Conservation (phyloP, 2,113 vertebrate species). For the Fregetta grallaria region DNA sequence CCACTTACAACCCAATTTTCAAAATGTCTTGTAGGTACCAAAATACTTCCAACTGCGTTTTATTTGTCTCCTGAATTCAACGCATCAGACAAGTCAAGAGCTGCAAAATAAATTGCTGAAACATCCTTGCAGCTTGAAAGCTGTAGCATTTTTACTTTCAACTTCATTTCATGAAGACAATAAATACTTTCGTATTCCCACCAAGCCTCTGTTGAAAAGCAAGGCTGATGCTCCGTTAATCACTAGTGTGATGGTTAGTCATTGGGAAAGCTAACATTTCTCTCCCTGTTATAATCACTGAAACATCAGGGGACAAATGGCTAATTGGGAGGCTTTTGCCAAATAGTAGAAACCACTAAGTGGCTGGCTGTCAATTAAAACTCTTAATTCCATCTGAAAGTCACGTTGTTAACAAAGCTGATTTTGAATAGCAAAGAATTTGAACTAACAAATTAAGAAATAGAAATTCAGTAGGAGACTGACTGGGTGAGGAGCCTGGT, state of each 20-base stretch:
- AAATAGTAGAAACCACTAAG: background rate
- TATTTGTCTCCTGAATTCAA: background rate
- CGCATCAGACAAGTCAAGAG: background rate
- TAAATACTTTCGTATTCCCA: background rate
- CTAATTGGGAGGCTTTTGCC: background rate
- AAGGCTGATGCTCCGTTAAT: background rate
- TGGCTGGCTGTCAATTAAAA: background rate
- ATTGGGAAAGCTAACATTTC: background rate
- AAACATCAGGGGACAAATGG: background rate
- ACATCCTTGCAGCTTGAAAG: background rate
- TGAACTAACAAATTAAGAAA: background rate
- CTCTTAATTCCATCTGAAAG: background rate
- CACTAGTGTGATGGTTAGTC: background rate
- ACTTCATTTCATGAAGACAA: background rate
- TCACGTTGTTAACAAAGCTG: background rate
- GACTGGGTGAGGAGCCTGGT: background rate
- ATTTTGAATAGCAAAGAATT: background rate
- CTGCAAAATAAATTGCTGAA: background rate
- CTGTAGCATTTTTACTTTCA: background rate
- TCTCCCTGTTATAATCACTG: background rate
- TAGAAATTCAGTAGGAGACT: background rate
- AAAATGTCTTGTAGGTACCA: background rate
- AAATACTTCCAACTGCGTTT: background rate
- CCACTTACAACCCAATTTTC: background rate
- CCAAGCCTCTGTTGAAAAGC: background rate